Evolutionary conservation across 2,113 vertebrate genomes (phyloP).

Genomic region (Pardalotus punctatus): DNA sequence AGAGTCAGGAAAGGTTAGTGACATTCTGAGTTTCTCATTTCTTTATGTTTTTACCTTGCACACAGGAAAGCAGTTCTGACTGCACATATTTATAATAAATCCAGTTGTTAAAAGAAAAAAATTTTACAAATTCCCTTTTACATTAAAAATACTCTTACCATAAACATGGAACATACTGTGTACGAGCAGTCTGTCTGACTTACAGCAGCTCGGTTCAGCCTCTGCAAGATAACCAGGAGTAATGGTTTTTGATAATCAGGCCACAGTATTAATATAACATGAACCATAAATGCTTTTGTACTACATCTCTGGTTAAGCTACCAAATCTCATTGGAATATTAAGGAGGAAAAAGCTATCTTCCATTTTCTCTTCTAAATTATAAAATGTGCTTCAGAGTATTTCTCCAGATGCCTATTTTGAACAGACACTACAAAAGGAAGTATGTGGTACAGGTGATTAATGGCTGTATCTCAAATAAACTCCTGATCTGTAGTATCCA

Average conservation of each 20-base stretch:
- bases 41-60: slow-evolving; percentile 29
- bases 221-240: slow-evolving; percentile 78
- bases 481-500: not conserved
- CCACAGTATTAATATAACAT: slow-evolving; percentile 83
- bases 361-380: slow-evolving; percentile 54
- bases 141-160: slow-evolving; percentile 70
- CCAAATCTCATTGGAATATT: slow-evolving; percentile 80
- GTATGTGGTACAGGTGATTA: not conserved
- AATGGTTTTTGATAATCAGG: slow-evolving; percentile 83
- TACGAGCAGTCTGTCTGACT: slow-evolving; percentile 74
- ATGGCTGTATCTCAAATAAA: slow-evolving; percentile 6
- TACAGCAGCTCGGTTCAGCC: slow-evolving; percentile 69
- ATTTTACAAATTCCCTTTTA: slow-evolving; percentile 73
- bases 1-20: slow-evolving; percentile 39
- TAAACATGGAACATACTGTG: slow-evolving; percentile 64
- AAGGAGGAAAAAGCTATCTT: slow-evolving; percentile 63
- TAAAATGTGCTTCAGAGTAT: slow-evolving; percentile 41
- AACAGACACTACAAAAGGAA: not conserved
- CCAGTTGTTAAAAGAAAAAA: slow-evolving; percentile 71
- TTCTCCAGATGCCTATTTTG: slow-evolving; percentile 10
- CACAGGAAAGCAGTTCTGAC: slow-evolving; percentile 53
- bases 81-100: slow-evolving; percentile 67
- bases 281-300: slow-evolving; percentile 77
- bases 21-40: slow-evolving; percentile 51
- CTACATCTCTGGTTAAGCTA: slow-evolving; percentile 72